Evolutionary conservation across 2,888 invertebrate species (phyloP).

Genomic region (Apotomis turbidana): DNA sequence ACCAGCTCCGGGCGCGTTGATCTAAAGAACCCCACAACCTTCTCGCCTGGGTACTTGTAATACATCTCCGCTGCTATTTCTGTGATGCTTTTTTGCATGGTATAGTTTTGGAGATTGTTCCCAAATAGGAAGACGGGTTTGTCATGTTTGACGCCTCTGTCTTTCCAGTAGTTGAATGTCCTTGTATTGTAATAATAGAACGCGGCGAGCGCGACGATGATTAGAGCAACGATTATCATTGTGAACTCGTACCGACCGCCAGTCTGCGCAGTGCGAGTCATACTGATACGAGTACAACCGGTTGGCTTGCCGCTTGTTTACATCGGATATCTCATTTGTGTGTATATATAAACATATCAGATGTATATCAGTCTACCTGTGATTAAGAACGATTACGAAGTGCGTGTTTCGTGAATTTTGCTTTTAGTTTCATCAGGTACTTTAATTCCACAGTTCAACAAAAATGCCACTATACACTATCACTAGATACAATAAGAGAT

Average conservation of each 20-base stretch:
- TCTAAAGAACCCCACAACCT: slow-evolving; percentile 61
- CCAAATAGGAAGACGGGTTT: slow-evolving; percentile 57
- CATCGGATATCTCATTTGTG: too few relatives aligned
- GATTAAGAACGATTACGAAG: too few relatives aligned
- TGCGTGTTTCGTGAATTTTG: too few relatives aligned
- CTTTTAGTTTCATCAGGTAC: too few relatives aligned
- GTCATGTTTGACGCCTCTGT: slow-evolving; percentile 60
- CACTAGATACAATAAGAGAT: too few relatives aligned
- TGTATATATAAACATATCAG: too few relatives aligned
- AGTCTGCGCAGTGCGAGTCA: neutral
- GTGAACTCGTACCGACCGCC: neutral
- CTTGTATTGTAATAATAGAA: slow-evolving; percentile 61
- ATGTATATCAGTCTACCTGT: too few relatives aligned
- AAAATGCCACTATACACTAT: too few relatives aligned
- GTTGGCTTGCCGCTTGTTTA: too few relatives aligned
- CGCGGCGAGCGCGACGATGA: slow-evolving; percentile 45
- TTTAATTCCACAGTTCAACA: too few relatives aligned
- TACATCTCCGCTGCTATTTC: slow-evolving; percentile 57
- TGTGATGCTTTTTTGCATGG: slow-evolving; percentile 54
- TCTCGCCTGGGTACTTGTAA: slow-evolving; percentile 62
- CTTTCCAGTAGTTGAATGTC: slow-evolving; percentile 59
- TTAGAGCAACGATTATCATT: slow-evolving; percentile 27
- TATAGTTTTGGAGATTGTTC: slow-evolving; percentile 50
- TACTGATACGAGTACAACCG: slow-evolving; percentile 2
- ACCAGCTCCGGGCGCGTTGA: slow-evolving; percentile 56